Evolutionary conservation across 2,888 invertebrate species (phyloP), one percentile per base, ranked within the genome.

Genomic region (Mythimna lalbum): DNA sequence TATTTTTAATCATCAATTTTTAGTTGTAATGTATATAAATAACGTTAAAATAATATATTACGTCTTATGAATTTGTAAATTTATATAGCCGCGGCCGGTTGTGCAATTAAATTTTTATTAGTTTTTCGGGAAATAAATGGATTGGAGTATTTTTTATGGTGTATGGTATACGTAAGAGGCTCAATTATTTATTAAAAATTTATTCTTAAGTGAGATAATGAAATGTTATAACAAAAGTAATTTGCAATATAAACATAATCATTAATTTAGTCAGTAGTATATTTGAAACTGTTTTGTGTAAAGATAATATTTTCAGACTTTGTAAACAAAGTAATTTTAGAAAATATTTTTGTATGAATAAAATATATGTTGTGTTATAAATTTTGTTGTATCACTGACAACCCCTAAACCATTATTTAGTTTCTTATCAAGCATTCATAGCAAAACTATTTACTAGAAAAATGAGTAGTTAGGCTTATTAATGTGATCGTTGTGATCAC

Each of bases 61-160:
- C 80, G 78, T 80, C 78, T 84, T 85, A 86, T 81, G 81, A 84
- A 70, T 87, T 88, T 92, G 92, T 92, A 91, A 83, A 90, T 88
- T 88, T 72, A 90, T 88, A 87, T 88, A 84, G 88, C 91, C 92
- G 95, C 92, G 95, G 95, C 95, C 95, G 95, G 95, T 94, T 92
- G 95, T 96, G 95, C 95, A 96, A 96, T 96, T 87, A 90, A 92
- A 89, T 78, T 84, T 88, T 88, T 86, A 87, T 87, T 87, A 87
- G 86, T 87, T 77, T 88, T 87, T 88, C 75, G 82, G 73, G 80
- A 86, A 83, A 76, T 86, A 85, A 86, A 85, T 82, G 75, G 80
- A 88, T 88, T 85, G 80, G 79, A 88, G 85, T 85, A 86, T 86
- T 83, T 86, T 78, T 85, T 86, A 84, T 84, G 93, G 92, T 93